phyloP scores from a whole-genome alignment of 2,888 invertebrate species.

The Coleophora flavipennella region DNA sequence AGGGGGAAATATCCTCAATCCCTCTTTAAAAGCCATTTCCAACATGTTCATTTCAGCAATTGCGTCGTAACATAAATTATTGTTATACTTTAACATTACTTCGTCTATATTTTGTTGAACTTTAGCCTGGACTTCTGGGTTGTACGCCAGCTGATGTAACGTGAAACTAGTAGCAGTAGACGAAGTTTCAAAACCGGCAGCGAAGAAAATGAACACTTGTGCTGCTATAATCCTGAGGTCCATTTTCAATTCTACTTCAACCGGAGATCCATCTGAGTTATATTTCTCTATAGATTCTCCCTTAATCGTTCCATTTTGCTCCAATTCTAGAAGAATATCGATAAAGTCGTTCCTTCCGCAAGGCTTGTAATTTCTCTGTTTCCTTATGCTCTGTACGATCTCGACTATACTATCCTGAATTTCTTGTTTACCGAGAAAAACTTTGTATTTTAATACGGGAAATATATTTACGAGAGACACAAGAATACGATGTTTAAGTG shows the following conservation, averaged over 20 bases:
- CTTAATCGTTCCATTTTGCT: slow-evolving; percentile 23
- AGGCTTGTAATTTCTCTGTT: slow-evolving; percentile 21
- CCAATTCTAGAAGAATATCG: slow-evolving; percentile 26
- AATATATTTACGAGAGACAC: slow-evolving; percentile 18
- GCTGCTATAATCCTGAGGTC: slow-evolving; percentile 13
- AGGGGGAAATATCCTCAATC: slow-evolving; percentile 22
- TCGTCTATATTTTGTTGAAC: slow-evolving; percentile 34
- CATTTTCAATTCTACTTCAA: slow-evolving; percentile 21
- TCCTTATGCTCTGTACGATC: slow-evolving; percentile 19
- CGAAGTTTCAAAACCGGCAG: slow-evolving; percentile 31
- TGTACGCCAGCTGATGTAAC: slow-evolving; percentile 33
- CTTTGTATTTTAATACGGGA: slow-evolving; percentile 20
- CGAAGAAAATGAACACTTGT: slow-evolving; percentile 15
- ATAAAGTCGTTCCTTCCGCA: slow-evolving; percentile 28
- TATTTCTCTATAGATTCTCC: slow-evolving; percentile 26
- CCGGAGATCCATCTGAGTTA: slow-evolving; percentile 22
- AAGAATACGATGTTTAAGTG: slow-evolving; percentile 18
- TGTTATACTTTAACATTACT: slow-evolving; percentile 21
- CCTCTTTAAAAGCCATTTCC: slow-evolving; percentile 29
- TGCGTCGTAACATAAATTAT: slow-evolving; percentile 28
- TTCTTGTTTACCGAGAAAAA: slow-evolving; percentile 16
- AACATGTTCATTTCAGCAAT: slow-evolving; percentile 30
- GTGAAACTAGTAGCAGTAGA: slow-evolving; percentile 36
- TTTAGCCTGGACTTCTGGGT: slow-evolving; percentile 33
- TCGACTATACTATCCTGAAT: slow-evolving; percentile 15